Conservation (phyloP, 2,888 invertebrate species). For the Lagria hirta region DNA sequence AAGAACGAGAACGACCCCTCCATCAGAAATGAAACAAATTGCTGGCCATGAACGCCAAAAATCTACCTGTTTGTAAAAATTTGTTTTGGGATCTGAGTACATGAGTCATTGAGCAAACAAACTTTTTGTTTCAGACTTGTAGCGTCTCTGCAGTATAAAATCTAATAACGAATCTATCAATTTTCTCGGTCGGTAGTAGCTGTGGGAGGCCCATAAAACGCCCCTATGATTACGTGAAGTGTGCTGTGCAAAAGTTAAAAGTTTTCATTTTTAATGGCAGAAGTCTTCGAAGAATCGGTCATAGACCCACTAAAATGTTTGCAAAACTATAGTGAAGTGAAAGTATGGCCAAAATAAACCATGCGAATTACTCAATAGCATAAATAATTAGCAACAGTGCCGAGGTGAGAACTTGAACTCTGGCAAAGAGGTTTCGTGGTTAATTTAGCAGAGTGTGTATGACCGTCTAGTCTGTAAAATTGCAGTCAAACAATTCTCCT, state of each 20-base stretch:
- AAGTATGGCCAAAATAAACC: constrained; percentile 20
- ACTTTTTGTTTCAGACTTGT: too few species aligned
- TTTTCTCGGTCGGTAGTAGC: constrained; percentile 6
- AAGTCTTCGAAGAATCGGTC: constrained; percentile 5
- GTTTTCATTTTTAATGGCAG: neutral
- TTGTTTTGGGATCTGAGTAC: too few species aligned
- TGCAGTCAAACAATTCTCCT: constrained; percentile 19
- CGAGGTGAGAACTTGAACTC: constrained; percentile 30
- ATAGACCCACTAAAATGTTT: constrained; percentile 6
- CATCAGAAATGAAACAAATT: too few species aligned
- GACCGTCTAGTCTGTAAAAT: constrained; percentile 28
- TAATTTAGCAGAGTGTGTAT: constrained; percentile 25
- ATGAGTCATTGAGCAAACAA: too few species aligned
- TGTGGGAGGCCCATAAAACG: constrained; percentile 10
- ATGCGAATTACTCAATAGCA: constrained; percentile 19
- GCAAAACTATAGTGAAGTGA: constrained; percentile 17
- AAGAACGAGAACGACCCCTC: too few species aligned
- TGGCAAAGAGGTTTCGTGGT: constrained; percentile 26
- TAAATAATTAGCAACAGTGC: constrained; percentile 27
- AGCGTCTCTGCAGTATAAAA: constrained; percentile 5
- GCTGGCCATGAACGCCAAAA: too few species aligned
- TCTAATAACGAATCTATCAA: constrained; percentile 9
- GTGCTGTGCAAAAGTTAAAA: neutral
- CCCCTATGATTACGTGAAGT: constrained; percentile 2
- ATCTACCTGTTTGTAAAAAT: constrained; percentile 1